Base-by-base conservation (phyloP, 1,140 invertebrate genomes). In the Drosophila prosaltans region DNA sequence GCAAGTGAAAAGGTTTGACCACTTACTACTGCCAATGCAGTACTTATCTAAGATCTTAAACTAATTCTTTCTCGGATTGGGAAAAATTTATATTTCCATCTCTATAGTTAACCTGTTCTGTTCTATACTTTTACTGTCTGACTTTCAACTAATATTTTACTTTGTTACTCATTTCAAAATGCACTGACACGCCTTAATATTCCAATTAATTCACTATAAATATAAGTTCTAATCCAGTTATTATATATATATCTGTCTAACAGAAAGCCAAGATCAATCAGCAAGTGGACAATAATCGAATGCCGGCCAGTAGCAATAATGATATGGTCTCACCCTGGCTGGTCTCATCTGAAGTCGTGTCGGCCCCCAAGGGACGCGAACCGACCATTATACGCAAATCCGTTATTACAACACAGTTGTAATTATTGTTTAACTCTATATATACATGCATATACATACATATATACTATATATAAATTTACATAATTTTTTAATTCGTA, bases 341-440 rank as follows among this genome's bases (percentile, higher is more conserved):
- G 65, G 96, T 97, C 7, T 95, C 95, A 16, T 95, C 95, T 59
- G 95, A 95, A 75, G 93, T 95, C 10, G 94, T 95, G 64, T 94
- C 94, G 64, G 94, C 95, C 64, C 93, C 94, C 4, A 94, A 95
- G 67, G 94, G 94, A 62, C 95, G 94, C 58, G 95, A 95, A 82
- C 94, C 95, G 61, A 93, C 95, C 72, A 95, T 96, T 67, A 95
- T 96, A 64, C 94, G 96, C 74, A 97, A 97, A 93, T 96, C 96
- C 69, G 96, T 97, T 78, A 97, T 97, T 73, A 97, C 96, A 71
- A 97, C 96, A 71, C 96, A 97, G 91, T 94, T 97, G 77, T 97
- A 94, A 93, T 83, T 90, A 81, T 89, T 90, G 82, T 90, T 84
- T 83, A 83, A 71, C 48, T 54, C 48, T 62, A 16, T 54, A 55